phyloP scores from a whole-genome alignment of 2,888 invertebrate genomes.

The Kuschelorhynchus macadamiae region DNA sequence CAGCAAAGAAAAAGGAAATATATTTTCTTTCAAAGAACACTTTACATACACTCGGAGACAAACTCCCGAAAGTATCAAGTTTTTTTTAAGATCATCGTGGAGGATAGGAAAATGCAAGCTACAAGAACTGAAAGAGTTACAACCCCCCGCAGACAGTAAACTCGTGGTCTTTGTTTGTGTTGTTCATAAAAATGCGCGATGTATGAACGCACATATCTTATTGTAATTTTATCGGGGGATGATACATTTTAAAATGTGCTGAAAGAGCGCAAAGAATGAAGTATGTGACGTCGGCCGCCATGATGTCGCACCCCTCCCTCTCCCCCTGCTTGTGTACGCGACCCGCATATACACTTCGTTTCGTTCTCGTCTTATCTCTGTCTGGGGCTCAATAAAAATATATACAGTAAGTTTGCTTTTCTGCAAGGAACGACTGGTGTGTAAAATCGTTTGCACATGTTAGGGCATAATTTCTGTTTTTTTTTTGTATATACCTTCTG shows the following conservation, averaged over 20 bases:
- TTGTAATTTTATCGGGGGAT: conserved; percentile 70
- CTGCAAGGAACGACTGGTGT: conserved; percentile 3
- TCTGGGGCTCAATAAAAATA: conserved; percentile 46
- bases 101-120: conserved; percentile 31
- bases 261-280: conserved; percentile 69
- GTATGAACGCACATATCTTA: conserved; percentile 65
- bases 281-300: conserved; percentile 69
- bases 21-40: no score
- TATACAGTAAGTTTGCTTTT: conserved; percentile 34
- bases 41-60: no score
- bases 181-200: conserved; percentile 58
- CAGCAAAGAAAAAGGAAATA: no score
- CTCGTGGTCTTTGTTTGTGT: conserved; percentile 55
- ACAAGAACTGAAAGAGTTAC: conserved; percentile 27
- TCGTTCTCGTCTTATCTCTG: conserved; percentile 43
- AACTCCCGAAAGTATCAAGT: no score
- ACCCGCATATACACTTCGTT: conserved; percentile 65
- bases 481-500: no score
- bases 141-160: conserved; percentile 39
- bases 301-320: conserved; percentile 66
- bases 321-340: conserved; percentile 59
- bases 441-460: neutral
- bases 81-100: conserved; percentile 7
- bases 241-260: conserved; percentile 71
- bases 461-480: no score